Conservation (phyloP, 92 coral and sea anemone species). For the Phenganax stokvisi region DNA sequence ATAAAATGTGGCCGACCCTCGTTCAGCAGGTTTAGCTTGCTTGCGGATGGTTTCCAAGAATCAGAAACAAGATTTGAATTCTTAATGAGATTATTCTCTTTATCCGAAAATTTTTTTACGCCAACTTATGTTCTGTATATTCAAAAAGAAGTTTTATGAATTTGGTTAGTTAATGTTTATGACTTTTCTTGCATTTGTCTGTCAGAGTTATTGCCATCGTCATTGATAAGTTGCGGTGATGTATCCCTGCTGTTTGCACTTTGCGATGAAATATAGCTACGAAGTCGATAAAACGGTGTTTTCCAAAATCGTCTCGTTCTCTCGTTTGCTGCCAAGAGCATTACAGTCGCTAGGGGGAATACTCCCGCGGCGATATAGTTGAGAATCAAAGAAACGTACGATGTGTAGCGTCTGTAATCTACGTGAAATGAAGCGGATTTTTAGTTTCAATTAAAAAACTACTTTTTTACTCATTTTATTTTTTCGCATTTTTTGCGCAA, state of each 20-base stretch:
- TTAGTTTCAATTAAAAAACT: too few relatives aligned
- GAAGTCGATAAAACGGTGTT: constrained; percentile 7
- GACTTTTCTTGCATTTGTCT: not conserved
- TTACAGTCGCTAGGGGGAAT: constrained; percentile 68
- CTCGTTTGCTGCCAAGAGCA: constrained; percentile 79
- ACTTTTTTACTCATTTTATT: too few relatives aligned
- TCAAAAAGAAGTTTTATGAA: too few relatives aligned
- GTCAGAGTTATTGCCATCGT: not conserved
- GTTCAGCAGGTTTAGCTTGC: constrained; percentile 75
- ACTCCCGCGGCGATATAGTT: constrained; percentile 61
- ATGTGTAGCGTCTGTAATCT: constrained; percentile 59
- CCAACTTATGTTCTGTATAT: too few relatives aligned
- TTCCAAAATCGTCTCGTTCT: constrained; percentile 78
- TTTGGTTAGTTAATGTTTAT: not conserved
- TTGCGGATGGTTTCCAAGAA: constrained; percentile 89
- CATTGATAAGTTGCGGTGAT: not conserved
- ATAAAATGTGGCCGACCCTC: constrained; percentile 61
- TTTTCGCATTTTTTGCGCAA: too few relatives aligned
- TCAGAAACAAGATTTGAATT: constrained; percentile 69
- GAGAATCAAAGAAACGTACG: constrained; percentile 47
- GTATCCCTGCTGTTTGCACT: not conserved
- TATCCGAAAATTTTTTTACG: too few relatives aligned
- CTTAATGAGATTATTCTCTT: too few relatives aligned
- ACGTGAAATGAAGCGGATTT: not conserved
- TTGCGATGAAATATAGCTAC: not conserved